phyloP scores from a whole-genome alignment of 2,797 vertebrate species.

The Luscinia megarhynchos region DNA sequence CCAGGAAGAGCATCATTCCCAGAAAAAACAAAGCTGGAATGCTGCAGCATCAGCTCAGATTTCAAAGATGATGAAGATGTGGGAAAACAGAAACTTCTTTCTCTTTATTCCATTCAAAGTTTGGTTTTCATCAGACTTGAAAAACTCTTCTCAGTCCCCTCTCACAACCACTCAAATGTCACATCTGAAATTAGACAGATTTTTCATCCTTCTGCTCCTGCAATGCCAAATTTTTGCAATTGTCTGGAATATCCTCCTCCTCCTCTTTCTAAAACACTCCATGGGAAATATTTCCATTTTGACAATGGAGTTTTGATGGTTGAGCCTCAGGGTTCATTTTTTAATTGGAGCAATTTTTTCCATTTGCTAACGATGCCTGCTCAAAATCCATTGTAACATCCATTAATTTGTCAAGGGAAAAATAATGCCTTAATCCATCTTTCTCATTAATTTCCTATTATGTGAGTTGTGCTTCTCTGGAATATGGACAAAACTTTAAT shows the following conservation, averaged over 20 bases:
- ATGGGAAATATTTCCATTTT: neutral
- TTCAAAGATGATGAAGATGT: neutral
- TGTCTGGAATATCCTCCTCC: neutral
- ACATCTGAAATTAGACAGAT: accelerated
- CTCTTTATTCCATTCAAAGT: neutral
- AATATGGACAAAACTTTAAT: conserved; percentile 25
- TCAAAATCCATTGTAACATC: conserved; percentile 8
- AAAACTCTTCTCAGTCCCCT: neutral
- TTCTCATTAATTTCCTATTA: conserved; percentile 58
- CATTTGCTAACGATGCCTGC: neutral
- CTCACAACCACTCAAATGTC: neutral
- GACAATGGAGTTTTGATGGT: conserved; percentile 14
- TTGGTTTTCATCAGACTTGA: neutral
- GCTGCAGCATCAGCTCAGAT: neutral
- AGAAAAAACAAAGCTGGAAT: neutral
- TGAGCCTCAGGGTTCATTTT: conserved; percentile 29
- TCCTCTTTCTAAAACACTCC: neutral
- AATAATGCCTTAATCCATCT: conserved; percentile 38
- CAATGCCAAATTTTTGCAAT: neutral
- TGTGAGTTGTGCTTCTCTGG: neutral
- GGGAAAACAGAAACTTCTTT: neutral
- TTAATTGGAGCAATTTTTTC: conserved; percentile 45
- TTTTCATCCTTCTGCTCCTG: neutral
- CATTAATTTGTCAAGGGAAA: conserved; percentile 58
- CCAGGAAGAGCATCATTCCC: neutral